A percentile compares a stretch with the other conserved stretches of the same genome.
These are phyloP conservation scores for Ochotona curzoniae DNA, from an alignment of 2,113 vertebrate genomes.

Conservation along the genomic window DNA sequence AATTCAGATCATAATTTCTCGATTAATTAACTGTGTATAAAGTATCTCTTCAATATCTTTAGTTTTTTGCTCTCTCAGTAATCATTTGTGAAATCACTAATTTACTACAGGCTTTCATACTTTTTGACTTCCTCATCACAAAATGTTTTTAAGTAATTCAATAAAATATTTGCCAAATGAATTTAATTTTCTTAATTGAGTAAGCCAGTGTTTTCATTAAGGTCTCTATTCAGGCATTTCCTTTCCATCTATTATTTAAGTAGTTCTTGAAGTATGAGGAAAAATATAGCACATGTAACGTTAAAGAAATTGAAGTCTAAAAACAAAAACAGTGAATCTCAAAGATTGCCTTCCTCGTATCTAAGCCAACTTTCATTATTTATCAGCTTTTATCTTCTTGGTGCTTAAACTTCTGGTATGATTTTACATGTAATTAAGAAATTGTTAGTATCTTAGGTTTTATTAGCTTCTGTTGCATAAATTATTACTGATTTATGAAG, in stretches of 20 bases:
- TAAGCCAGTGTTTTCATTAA: neutral
- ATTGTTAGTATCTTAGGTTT: neutral
- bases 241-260: slow-evolving; percentile 11
- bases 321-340: neutral
- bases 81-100: neutral
- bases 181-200: neutral
- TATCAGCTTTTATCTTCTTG: neutral
- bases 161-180: neutral
- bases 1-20: neutral
- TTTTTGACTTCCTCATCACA: neutral
- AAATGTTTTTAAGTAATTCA: neutral
- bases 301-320: neutral
- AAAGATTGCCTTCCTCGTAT: neutral
- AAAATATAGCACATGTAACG: neutral
- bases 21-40: slow-evolving; percentile 2
- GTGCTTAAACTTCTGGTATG: neutral
- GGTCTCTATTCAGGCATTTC: neutral
- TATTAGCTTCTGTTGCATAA: neutral
- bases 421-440: neutral
- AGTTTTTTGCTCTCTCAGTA: neutral
- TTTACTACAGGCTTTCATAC: neutral
- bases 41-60: neutral
- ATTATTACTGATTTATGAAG: neutral
- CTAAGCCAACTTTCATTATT: neutral
- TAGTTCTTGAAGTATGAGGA: neutral